A percentile compares a stretch with the other conserved stretches of the same genome.
Evolutionary conservation across 2,113 vertebrate species (phyloP).

Genomic region (Crotalus helleri): DNA sequence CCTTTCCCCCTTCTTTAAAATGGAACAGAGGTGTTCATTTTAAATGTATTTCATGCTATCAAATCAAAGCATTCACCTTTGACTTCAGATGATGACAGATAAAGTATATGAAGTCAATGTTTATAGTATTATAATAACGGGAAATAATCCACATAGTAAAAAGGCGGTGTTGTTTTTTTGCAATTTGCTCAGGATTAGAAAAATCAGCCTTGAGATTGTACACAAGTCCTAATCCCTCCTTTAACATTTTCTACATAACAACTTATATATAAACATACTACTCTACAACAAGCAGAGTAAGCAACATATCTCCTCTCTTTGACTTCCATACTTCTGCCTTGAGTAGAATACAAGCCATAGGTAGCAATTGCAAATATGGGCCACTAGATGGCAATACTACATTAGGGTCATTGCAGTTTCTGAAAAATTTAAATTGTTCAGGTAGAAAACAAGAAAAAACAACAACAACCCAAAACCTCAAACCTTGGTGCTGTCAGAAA

Average conservation of each 20-base stretch:
- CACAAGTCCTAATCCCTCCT: too few species aligned
- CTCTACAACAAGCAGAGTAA: background rate
- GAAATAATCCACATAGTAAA: background rate
- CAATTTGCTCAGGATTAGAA: background rate
- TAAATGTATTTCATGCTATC: background rate
- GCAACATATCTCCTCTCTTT: background rate
- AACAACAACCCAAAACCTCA: background rate
- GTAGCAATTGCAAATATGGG: background rate
- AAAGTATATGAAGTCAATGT: background rate
- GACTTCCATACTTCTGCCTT: background rate
- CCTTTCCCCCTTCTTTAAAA: background rate
- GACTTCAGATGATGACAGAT: background rate
- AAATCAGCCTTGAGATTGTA: background rate
- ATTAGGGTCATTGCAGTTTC: slow-evolving; percentile 39
- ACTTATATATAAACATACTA: background rate
- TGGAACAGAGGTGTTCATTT: background rate
- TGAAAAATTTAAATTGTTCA: background rate
- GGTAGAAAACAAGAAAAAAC: background rate
- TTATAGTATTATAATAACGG: background rate
- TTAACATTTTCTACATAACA: background rate
- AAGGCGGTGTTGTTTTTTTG: background rate
- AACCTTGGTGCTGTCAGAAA: slow-evolving; percentile 78
- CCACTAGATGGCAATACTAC: slow-evolving; percentile 66
- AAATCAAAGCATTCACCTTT: background rate
- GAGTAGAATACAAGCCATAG: background rate